Conservation (phyloP, 2,888 invertebrate species). For the Lasioglossum zephyrum region DNA sequence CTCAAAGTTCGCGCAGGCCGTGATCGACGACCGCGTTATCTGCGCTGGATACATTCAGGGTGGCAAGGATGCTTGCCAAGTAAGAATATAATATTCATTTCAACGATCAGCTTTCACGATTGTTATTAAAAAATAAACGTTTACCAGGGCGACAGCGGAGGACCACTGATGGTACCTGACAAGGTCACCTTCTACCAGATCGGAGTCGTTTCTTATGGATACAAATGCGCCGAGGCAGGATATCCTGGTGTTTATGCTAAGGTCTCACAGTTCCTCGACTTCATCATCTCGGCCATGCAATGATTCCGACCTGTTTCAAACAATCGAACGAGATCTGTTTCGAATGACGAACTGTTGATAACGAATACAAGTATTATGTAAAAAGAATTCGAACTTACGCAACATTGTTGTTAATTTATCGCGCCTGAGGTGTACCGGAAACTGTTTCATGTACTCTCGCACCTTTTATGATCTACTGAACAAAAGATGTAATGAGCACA, state of each 20-base stretch:
- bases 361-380: neutral
- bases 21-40: conserved; percentile 88
- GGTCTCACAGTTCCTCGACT: conserved; percentile 57
- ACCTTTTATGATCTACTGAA: too few relatives aligned
- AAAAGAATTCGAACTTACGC: neutral
- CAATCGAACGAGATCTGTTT: neutral
- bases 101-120: neutral
- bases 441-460: neutral
- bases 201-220: conserved; percentile 89
- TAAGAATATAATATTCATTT: conserved; percentile 65
- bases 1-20: conserved; percentile 85
- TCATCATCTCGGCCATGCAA: conserved; percentile 25
- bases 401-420: neutral
- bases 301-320: neutral
- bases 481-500: too few relatives aligned
- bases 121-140: neutral
- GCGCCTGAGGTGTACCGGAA: neutral
- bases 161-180: conserved; percentile 89
- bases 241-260: conserved; percentile 87
- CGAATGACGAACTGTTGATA: neutral
- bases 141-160: conserved; percentile 90
- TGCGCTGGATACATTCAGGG: conserved; percentile 89
- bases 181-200: conserved; percentile 85
- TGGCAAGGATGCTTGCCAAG: conserved; percentile 91
- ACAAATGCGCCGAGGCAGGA: conserved; percentile 86